A percentile compares a stretch with the other conserved stretches of the same genome.
Evolutionary conservation across 2,888 invertebrate genomes (phyloP).

Genomic region (Tryphoninae sp.): DNA sequence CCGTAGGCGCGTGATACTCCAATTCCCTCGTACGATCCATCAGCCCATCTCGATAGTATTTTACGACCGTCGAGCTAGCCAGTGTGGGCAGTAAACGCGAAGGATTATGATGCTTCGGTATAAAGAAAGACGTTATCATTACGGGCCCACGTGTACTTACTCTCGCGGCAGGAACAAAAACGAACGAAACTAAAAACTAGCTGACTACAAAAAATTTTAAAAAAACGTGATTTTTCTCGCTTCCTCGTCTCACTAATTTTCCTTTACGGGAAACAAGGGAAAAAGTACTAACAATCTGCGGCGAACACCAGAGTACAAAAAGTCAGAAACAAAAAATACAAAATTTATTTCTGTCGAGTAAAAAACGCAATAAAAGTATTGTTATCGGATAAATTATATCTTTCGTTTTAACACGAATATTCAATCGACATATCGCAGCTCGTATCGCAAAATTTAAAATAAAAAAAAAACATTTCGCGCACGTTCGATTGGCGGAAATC

Average conservation of each 20-base stretch:
- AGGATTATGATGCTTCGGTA: not conserved
- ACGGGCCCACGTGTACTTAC: too few relatives aligned
- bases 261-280: too few relatives aligned
- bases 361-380: not conserved
- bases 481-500: not conserved
- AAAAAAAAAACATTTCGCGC: conserved; percentile 1
- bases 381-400: not conserved
- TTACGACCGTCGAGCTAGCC: conserved; percentile 9
- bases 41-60: conserved; percentile 35
- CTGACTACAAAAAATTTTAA: not conserved
- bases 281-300: not conserved
- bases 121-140: too few relatives aligned
- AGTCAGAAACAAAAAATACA: not conserved
- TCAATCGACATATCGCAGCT: not conserved
- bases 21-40: conserved; percentile 53
- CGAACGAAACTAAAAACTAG: too few relatives aligned
- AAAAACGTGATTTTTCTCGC: not conserved
- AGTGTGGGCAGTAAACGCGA: conserved; percentile 20
- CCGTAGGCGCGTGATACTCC: conserved; percentile 50
- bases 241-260: too few relatives aligned
- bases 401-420: not conserved
- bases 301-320: not conserved
- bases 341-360: not conserved
- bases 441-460: not conserved
- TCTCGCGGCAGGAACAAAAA: too few relatives aligned